Evolutionary conservation across 2,888 invertebrate genomes (phyloP).

Genomic region (Apamea monoglypha): DNA sequence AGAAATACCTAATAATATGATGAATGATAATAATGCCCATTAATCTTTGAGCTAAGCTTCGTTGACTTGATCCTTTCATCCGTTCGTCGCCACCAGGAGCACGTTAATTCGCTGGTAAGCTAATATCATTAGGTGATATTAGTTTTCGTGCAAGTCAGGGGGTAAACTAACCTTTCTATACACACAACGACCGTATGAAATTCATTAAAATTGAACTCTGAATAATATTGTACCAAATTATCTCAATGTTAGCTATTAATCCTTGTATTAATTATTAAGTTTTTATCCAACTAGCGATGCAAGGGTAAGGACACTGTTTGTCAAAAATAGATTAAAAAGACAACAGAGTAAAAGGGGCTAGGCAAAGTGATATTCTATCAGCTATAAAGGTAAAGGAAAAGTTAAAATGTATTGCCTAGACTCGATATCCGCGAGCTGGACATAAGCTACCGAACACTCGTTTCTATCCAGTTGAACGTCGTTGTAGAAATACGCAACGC

Average conservation of each 20-base stretch:
- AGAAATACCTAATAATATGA: neutral
- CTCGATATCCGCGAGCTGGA: too few species aligned
- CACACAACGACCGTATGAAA: neutral
- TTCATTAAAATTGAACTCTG: too few species aligned
- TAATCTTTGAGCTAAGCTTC: conserved; percentile 31
- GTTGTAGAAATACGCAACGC: neutral
- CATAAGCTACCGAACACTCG: too few species aligned
- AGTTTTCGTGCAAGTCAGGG: conserved; percentile 1
- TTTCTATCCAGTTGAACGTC: neutral
- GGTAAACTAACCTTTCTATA: conserved; percentile 5
- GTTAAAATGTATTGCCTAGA: too few species aligned
- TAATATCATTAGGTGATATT: conserved; percentile 33
- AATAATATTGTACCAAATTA: neutral
- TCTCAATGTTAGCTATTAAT: neutral
- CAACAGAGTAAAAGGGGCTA: too few species aligned
- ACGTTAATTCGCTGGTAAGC: conserved; percentile 35
- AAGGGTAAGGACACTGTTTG: neutral
- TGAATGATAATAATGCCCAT: conserved; percentile 33
- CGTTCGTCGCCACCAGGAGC: neutral
- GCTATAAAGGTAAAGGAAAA: too few species aligned
- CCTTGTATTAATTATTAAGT: neutral
- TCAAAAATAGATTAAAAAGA: neutral
- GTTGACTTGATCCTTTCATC: conserved; percentile 24
- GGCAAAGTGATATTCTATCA: too few species aligned
- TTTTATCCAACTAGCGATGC: too few species aligned